Conservation (phyloP, 2,888 invertebrate genomes). For the Ophion ellenae region DNA sequence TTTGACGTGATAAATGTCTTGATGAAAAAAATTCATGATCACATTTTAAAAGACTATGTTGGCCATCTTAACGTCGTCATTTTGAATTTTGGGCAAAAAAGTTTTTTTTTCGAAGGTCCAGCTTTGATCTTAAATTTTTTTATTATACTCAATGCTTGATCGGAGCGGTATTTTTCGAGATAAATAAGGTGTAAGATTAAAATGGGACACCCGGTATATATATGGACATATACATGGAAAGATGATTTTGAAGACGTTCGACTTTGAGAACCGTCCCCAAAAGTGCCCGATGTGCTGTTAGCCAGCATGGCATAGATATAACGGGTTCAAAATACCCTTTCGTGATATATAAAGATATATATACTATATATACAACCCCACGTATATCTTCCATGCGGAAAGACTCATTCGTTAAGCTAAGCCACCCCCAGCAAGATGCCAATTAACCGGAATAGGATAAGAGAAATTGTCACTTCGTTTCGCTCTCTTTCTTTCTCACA, state of each 20-base stretch:
- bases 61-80: too few species aligned
- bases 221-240: background rate
- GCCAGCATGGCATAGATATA: background rate
- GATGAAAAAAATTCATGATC: too few species aligned
- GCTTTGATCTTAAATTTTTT: too few species aligned
- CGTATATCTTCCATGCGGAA: conserved; percentile 39
- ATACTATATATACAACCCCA: background rate
- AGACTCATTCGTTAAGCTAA: conserved; percentile 50
- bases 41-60: too few species aligned
- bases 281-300: background rate
- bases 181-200: too few species aligned
- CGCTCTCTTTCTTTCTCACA: conserved; percentile 10
- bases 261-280: background rate
- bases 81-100: too few species aligned
- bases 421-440: conserved; percentile 58
- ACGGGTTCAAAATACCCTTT: background rate
- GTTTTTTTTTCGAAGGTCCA: too few species aligned
- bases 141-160: too few species aligned
- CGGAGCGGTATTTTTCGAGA: too few species aligned
- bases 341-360: background rate
- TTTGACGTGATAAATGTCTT: background rate
- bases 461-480: conserved; percentile 37
- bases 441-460: conserved; percentile 68
- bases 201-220: background rate
- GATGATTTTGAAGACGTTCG: background rate